Evolutionary conservation across 1,140 invertebrate species (phyloP), one percentile per base, ranked within the genome.

Genomic region (Drosophila willistoni): DNA sequence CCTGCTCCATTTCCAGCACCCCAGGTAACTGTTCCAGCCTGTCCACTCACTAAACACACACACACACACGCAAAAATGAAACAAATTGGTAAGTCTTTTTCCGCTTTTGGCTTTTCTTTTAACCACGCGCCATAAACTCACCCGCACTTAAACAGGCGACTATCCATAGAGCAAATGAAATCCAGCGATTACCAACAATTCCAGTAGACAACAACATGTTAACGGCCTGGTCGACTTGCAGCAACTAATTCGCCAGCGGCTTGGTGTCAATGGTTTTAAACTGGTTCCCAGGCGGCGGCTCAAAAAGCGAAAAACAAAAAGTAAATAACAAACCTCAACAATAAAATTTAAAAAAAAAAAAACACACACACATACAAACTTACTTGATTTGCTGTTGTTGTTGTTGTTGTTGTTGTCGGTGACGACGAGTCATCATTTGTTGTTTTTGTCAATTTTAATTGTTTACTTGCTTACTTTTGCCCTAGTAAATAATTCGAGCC

Each of bases 201-300:
- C 63, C 59, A 44, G 36, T 55, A 68, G 70, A 83, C 10, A 39
- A 39, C 12, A 39, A 39, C 83, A 87, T 87, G 84, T 89, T 87
- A 54, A 54, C 36, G 51, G 79, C 51, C 39, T 59, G 69, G 54
- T 22, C 59, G 84, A 73, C 77, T 51, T 9, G 25, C 59, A 80
- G 60, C 73, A 80, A 87, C 83, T 87, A 89, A 87, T 67, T 65
- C 84, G 77, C 73, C 64, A 54, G 62, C 80, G 63, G 68, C 64
- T 55, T 19, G 29, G 44, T 66, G 77, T 67, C 67, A 59, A 79
- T 64, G 83, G 84, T 87, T 87, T 87, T 87, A 87, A 87, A 80
- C 83, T 82, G 61, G 83, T 82, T 71, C 77, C 65, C 76, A 81
- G 57, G 42, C 29, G 10, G 9, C 12, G 61, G 56, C 56, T 19